Evolutionary conservation across 1,140 invertebrate species (phyloP).

Genomic region (Drosophila lowei): DNA sequence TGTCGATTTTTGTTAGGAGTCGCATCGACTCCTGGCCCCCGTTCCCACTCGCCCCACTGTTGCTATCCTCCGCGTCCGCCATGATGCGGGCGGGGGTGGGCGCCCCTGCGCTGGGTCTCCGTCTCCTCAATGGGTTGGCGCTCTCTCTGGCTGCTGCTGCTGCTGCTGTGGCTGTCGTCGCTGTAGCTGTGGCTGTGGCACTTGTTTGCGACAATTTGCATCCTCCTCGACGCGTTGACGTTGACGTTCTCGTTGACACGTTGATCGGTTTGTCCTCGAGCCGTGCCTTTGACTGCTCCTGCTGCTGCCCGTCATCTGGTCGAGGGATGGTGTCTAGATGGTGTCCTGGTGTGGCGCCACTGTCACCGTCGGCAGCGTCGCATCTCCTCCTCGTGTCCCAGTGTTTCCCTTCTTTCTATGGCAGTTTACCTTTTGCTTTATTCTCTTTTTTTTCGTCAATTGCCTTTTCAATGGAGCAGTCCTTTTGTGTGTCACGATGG

Average conservation of each 20-base stretch:
- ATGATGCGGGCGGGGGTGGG: constrained; percentile 29
- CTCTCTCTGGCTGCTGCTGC: constrained; percentile 28
- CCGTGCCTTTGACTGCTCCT: neutral
- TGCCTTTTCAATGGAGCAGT: constrained; percentile 42
- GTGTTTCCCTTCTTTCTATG: constrained; percentile 18
- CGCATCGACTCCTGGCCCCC: constrained; percentile 46
- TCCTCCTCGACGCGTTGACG: constrained; percentile 42
- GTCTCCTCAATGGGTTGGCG: constrained; percentile 34
- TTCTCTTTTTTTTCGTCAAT: constrained; percentile 35
- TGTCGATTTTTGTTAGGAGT: constrained; percentile 74
- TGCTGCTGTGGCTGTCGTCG: constrained; percentile 19
- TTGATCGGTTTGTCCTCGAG: constrained; percentile 44
- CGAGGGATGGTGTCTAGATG: constrained; percentile 10
- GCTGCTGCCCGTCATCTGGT: constrained; percentile 45
- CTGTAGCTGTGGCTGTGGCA: constrained; percentile 2
- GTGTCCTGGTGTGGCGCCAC: constrained; percentile 10
- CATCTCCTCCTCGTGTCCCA: constrained; percentile 23
- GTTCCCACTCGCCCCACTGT: constrained; percentile 47
- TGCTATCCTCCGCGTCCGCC: constrained; percentile 72
- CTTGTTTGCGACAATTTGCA: constrained; percentile 58
- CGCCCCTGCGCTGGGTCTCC: constrained; percentile 10
- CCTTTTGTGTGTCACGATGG: constrained; percentile 54
- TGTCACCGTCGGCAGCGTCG: constrained; percentile 37
- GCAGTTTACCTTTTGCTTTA: neutral
- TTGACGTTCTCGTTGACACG: constrained; percentile 26